Percentiles rank a stretch among this genome's conserved stretches.
Conservation (phyloP, 2,888 invertebrate species). For the Hydrotaea diabolus region DNA sequence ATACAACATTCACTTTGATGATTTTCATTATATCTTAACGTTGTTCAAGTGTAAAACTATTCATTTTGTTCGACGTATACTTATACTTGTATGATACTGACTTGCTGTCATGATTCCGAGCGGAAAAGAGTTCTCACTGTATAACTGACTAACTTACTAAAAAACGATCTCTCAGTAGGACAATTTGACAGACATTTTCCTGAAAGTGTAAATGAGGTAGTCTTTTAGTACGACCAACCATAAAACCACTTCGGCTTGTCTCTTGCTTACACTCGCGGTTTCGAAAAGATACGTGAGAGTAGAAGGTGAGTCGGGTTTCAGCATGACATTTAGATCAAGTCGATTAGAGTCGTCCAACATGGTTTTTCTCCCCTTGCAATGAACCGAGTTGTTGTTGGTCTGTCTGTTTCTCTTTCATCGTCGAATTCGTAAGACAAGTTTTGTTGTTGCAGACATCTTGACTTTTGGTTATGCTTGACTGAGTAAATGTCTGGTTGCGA, state of each 20-base stretch:
- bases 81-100: no score
- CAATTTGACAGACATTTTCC: background rate
- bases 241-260: background rate
- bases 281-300: constrained; percentile 26
- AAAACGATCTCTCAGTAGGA: background rate
- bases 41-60: no score
- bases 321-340: constrained; percentile 30
- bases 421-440: constrained; percentile 46
- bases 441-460: constrained; percentile 38
- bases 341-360: background rate
- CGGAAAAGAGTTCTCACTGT: no score
- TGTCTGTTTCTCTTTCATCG: background rate
- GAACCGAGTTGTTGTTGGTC: constrained; percentile 7
- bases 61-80: no score
- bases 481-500: constrained; percentile 20
- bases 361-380: background rate
- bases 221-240: no score
- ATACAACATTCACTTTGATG: no score
- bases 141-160: no score
- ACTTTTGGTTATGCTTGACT: constrained; percentile 43
- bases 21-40: no score
- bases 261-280: constrained; percentile 28
- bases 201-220: constrained; percentile 10
- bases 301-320: background rate
- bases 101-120: no score